Conservation (phyloP, 2,888 invertebrate genomes). For the Drosophila phalerata region DNA sequence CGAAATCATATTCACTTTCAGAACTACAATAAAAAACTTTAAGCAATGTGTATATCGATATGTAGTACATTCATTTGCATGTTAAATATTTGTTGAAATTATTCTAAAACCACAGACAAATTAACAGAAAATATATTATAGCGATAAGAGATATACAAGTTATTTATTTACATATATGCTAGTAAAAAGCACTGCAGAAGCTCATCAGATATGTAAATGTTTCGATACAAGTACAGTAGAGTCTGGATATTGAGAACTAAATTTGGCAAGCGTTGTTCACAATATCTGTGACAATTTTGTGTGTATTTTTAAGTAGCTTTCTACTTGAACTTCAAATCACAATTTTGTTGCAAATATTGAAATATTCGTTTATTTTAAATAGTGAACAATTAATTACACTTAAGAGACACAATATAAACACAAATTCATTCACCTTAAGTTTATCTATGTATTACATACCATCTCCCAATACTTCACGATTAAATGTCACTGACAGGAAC, state of each 20-base stretch:
- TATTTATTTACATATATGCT: not conserved
- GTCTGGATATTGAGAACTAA: not conserved
- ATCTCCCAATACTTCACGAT: constrained; percentile 5
- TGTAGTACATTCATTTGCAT: too few species aligned
- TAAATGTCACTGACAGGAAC: constrained; percentile 1
- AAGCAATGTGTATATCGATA: too few species aligned
- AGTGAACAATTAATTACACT: not conserved
- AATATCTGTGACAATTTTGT: not conserved
- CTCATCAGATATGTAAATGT: not conserved
- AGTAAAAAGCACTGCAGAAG: not conserved
- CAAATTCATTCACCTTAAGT: not conserved
- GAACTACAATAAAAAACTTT: too few species aligned
- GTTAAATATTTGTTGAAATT: too few species aligned
- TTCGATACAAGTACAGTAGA: not conserved
- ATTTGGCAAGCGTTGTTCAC: not conserved
- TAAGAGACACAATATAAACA: not conserved
- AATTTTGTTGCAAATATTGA: not conserved
- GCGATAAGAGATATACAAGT: not conserved
- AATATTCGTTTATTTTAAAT: not conserved
- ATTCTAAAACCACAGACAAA: too few species aligned
- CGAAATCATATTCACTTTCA: too few species aligned
- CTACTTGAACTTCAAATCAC: not conserved
- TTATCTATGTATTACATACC: constrained; percentile 2
- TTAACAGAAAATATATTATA: not conserved
- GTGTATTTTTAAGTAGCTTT: not conserved